Conservation (phyloP, 2,888 invertebrate genomes). For the Xanthia togata region DNA sequence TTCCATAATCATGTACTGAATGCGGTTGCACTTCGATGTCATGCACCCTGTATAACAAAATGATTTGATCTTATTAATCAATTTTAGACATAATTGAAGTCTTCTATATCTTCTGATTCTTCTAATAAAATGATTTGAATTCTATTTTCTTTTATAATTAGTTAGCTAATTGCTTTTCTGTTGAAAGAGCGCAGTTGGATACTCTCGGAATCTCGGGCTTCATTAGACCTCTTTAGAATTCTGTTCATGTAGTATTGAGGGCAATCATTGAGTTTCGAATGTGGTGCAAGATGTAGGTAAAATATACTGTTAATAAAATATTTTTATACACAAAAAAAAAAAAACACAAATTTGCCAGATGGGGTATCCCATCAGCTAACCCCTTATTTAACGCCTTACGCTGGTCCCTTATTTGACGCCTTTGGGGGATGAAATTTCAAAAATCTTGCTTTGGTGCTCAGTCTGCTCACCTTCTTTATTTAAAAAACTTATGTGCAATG, state of each 20-base stretch:
- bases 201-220: constrained; percentile 19
- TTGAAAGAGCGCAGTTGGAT: constrained; percentile 3
- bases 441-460: too few species aligned
- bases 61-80: not conserved
- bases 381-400: too few species aligned
- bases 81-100: not conserved
- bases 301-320: too few species aligned
- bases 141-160: constrained; percentile 46
- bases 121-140: constrained; percentile 9
- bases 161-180: constrained; percentile 45
- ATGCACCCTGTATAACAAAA: not conserved
- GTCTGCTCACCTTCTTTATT: too few species aligned
- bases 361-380: too few species aligned
- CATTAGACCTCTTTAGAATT: constrained; percentile 52
- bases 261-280: constrained; percentile 41
- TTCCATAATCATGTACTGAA: too few species aligned
- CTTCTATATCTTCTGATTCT: not conserved
- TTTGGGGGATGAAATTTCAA: too few species aligned
- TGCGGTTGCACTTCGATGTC: too few species aligned
- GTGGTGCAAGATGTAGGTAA: constrained; percentile 11
- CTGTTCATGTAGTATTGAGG: constrained; percentile 28
- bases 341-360: too few species aligned
- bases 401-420: too few species aligned
- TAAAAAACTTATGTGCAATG: too few species aligned
- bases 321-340: too few species aligned